These are phyloP conservation scores for Amphipoea lucens DNA, from an alignment of 2,888 invertebrate genomes.

Conservation along the genomic window DNA sequence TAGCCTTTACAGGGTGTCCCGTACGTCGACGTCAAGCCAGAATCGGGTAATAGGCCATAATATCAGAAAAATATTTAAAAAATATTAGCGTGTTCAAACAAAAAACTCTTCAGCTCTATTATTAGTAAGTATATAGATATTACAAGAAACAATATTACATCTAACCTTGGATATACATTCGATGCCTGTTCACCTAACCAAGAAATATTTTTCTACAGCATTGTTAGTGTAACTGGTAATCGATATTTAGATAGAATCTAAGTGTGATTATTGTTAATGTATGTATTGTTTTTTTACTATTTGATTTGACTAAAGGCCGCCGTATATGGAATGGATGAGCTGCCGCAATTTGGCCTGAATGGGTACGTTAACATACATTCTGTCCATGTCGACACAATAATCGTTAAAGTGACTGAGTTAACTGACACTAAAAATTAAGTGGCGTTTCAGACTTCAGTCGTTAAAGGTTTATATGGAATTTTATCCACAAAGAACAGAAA, in stretches of 20 bases:
- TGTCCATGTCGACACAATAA: no score
- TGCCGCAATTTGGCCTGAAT: constrained; percentile 1
- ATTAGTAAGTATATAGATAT: constrained; percentile 5
- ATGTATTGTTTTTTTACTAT: constrained; percentile 17
- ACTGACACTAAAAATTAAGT: background rate
- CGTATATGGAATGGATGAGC: constrained; percentile 10
- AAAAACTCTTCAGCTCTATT: background rate
- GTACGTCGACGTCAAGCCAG: no score
- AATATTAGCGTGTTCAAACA: background rate
- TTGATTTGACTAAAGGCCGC: constrained; percentile 14
- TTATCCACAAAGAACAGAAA: background rate
- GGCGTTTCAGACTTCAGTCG: background rate
- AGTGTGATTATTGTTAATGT: constrained; percentile 15
- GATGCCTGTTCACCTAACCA: background rate
- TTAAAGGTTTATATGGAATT: background rate
- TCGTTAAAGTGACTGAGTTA: background rate
- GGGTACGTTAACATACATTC: background rate
- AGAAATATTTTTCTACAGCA: constrained; percentile 2
- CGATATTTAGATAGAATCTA: constrained; percentile 22
- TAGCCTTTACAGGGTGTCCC: background rate
- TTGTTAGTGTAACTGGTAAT: constrained; percentile 24
- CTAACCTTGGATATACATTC: constrained; percentile 36
- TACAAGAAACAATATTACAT: constrained; percentile 19
- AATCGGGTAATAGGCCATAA: no score
- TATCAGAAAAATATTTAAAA: no score